Percentiles rank a stretch among this genome's conserved stretches.
These are phyloP conservation scores for Spatulosminthurus flaviceps DNA, from an alignment of 2,888 invertebrate genomes.

Conservation along the genomic window DNA sequence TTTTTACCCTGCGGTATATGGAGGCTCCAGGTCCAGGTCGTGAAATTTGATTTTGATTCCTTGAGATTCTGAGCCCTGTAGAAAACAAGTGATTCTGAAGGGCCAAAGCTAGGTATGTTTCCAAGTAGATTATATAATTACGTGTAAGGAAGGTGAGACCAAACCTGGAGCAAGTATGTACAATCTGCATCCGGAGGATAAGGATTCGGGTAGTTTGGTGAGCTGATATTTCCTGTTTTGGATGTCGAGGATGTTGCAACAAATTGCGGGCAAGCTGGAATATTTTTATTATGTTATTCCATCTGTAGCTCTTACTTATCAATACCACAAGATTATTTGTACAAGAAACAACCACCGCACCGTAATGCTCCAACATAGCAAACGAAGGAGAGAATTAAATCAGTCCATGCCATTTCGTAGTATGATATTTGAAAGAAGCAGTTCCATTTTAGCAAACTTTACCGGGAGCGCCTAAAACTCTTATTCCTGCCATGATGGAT, in stretches of 20 bases:
- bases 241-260: slow-evolving; percentile 57
- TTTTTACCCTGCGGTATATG: slow-evolving; percentile 65
- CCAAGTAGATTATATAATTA: not conserved
- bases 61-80: slow-evolving; percentile 64
- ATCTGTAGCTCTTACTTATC: too few relatives aligned
- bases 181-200: slow-evolving; percentile 65
- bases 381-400: too few relatives aligned
- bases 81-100: not conserved
- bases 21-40: slow-evolving; percentile 65
- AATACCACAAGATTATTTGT: too few relatives aligned
- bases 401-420: too few relatives aligned
- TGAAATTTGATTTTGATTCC: slow-evolving; percentile 65
- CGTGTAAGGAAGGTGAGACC: not conserved
- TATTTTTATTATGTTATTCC: not conserved
- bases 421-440: too few relatives aligned
- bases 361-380: too few relatives aligned
- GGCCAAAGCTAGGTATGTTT: too few relatives aligned
- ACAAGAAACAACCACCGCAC: too few relatives aligned
- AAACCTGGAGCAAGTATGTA: slow-evolving; percentile 61
- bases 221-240: slow-evolving; percentile 64
- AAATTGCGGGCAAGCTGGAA: slow-evolving; percentile 54
- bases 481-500: too few relatives aligned
- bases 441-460: too few relatives aligned
- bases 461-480: too few relatives aligned
- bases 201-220: slow-evolving; percentile 64